Conservation (phyloP, 2,888 invertebrate species). For the Epiblema foenella region DNA sequence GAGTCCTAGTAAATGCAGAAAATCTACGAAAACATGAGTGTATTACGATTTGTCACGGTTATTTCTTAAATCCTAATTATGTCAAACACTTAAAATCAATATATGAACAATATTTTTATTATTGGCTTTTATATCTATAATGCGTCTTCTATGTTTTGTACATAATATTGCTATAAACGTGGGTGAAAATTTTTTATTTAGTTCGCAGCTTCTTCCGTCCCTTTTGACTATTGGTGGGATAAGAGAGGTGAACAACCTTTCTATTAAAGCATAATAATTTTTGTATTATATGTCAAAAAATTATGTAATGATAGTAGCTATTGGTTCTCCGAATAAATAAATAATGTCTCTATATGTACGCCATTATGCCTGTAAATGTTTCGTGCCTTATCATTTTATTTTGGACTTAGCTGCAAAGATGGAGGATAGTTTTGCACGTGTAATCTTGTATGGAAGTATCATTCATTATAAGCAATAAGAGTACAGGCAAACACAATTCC, state of each 20-base stretch:
- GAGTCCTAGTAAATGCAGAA: not conserved
- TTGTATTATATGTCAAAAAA: too few species aligned
- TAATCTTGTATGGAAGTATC: not conserved
- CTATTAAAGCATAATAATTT: not conserved
- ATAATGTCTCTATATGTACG: too few species aligned
- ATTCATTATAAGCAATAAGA: not conserved
- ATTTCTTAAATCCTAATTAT: not conserved
- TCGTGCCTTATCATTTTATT: not conserved
- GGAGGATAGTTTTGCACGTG: not conserved
- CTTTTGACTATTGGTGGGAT: too few species aligned
- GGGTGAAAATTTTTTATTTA: not conserved
- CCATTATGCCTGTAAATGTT: not conserved
- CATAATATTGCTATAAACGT: not conserved
- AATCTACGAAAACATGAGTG: not conserved
- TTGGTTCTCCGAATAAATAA: too few species aligned
- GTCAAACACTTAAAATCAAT: too few species aligned
- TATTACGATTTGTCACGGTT: not conserved
- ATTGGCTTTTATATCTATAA: not conserved
- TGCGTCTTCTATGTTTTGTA: too few species aligned
- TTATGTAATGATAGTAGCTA: too few species aligned
- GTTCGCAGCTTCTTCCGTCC: not conserved
- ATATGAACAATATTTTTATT: not conserved
- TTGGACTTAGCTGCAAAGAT: not conserved
- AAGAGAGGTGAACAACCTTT: too few species aligned
- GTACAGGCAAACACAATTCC: slow-evolving; percentile 21